phyloP scores from a whole-genome alignment of 53 echinoderm and acorn worm species.

The Pentamera pediparva region DNA sequence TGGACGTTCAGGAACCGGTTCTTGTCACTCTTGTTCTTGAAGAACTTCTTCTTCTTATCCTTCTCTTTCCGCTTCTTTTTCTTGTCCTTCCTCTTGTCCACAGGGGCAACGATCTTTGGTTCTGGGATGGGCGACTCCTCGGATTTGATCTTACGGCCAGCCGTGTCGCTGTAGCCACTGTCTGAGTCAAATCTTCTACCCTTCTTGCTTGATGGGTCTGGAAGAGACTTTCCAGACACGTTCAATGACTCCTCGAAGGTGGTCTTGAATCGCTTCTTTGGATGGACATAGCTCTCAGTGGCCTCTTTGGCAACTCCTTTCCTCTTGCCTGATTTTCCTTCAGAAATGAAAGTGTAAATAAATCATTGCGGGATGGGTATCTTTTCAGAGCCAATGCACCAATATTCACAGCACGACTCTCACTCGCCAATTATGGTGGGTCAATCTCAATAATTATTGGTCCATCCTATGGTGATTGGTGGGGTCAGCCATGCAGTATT shows the following conservation, averaged over 20 bases:
- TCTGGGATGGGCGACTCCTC: neutral
- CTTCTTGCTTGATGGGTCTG: conserved; percentile 9
- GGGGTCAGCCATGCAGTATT: too few species aligned
- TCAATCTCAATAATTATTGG: too few species aligned
- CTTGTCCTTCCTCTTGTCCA: conserved; percentile 35
- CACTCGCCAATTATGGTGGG: too few species aligned
- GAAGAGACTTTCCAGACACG: neutral
- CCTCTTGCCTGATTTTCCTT: neutral
- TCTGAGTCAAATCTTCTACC: conserved; percentile 49
- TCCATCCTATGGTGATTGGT: too few species aligned
- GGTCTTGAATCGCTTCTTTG: conserved; percentile 25
- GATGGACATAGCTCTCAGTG: neutral
- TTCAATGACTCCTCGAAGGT: conserved; percentile 4
- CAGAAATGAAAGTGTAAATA: neutral
- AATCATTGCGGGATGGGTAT: conserved; percentile 1
- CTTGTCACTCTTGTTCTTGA: conserved; percentile 52
- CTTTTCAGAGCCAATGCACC: conserved; percentile 1
- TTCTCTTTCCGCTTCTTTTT: conserved; percentile 53
- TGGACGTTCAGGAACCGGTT: conserved; percentile 53
- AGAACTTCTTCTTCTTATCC: conserved; percentile 60
- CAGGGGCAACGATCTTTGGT: neutral
- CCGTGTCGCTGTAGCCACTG: conserved; percentile 53
- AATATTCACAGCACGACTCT: too few species aligned
- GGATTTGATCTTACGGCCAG: neutral
- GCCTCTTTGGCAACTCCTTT: neutral